Percentiles rank a stretch among this genome's conserved stretches.
Conservation (phyloP, 2,888 invertebrate species). For the Syrphus vitripennis region DNA sequence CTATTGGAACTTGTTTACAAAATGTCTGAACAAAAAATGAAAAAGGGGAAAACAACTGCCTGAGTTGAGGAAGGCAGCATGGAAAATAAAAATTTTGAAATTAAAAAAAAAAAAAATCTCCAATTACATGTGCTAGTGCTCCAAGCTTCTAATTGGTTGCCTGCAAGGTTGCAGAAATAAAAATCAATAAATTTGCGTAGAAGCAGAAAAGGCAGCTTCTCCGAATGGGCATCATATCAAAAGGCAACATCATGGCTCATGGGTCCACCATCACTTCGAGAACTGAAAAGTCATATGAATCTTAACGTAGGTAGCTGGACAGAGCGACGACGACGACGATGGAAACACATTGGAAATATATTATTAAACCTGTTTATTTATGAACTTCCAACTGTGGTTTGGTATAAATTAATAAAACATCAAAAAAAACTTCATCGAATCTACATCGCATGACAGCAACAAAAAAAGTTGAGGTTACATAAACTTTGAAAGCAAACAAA, state of each 20-base stretch:
- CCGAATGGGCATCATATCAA: neutral
- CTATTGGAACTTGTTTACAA: neutral
- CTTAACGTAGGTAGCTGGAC: neutral
- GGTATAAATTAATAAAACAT: neutral
- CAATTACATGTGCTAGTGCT: constrained; percentile 54
- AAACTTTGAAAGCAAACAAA: neutral
- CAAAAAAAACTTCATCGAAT: neutral
- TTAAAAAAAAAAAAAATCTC: constrained; percentile 14
- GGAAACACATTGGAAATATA: constrained; percentile 14
- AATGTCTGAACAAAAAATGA: neutral
- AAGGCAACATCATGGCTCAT: neutral
- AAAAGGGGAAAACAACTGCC: neutral
- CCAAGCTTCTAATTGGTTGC: neutral
- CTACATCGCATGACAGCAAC: constrained; percentile 11
- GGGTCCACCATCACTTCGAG: neutral
- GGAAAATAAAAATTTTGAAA: neutral
- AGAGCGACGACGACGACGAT: no score
- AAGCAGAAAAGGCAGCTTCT: neutral
- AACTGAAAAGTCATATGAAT: neutral
- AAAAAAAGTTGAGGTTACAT: constrained; percentile 18
- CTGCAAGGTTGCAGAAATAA: constrained; percentile 8
- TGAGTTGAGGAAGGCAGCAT: neutral
- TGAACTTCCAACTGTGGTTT: neutral
- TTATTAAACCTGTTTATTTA: constrained; percentile 48
- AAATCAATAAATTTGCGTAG: constrained; percentile 58